Conservation (phyloP, 2,113 vertebrate species). For the Sander lucioperca region DNA sequence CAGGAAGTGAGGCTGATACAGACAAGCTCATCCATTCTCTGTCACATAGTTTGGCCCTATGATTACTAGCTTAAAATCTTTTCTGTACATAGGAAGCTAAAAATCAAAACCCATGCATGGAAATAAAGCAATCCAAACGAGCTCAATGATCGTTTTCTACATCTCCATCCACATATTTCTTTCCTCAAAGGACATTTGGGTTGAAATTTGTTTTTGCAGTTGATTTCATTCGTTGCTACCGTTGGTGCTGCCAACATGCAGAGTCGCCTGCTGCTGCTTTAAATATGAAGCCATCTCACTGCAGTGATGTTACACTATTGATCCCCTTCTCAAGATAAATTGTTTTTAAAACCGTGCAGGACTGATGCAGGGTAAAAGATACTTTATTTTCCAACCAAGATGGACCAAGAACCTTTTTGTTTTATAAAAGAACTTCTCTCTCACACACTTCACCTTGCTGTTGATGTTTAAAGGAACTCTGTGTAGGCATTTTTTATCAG, state of each 20-base stretch:
- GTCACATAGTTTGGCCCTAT: neutral
- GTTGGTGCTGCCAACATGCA: neutral
- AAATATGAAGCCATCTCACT: slow-evolving; percentile 2
- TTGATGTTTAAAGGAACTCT: slow-evolving; percentile 31
- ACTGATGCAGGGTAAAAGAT: neutral
- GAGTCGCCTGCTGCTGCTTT: slow-evolving; percentile 5
- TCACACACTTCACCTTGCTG: slow-evolving; percentile 6
- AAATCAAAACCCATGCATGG: neutral
- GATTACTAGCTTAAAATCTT: neutral
- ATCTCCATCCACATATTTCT: neutral
- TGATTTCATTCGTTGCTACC: too few relatives aligned
- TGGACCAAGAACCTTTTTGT: neutral
- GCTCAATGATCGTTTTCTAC: neutral
- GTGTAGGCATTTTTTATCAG: slow-evolving; percentile 35
- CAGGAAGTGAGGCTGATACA: neutral
- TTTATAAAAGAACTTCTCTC: neutral
- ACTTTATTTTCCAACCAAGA: neutral
- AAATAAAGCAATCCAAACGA: neutral
- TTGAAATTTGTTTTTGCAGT: neutral
- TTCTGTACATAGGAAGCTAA: neutral
- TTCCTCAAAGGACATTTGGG: neutral
- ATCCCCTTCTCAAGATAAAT: slow-evolving; percentile 1
- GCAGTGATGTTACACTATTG: slow-evolving; percentile 26
- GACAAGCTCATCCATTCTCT: neutral
- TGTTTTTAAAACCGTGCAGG: slow-evolving; percentile 34